A percentile compares a stretch with the other conserved stretches of the same genome.
phyloP scores from a whole-genome alignment of 2,888 invertebrate species.

The Mimachlamys varia region DNA sequence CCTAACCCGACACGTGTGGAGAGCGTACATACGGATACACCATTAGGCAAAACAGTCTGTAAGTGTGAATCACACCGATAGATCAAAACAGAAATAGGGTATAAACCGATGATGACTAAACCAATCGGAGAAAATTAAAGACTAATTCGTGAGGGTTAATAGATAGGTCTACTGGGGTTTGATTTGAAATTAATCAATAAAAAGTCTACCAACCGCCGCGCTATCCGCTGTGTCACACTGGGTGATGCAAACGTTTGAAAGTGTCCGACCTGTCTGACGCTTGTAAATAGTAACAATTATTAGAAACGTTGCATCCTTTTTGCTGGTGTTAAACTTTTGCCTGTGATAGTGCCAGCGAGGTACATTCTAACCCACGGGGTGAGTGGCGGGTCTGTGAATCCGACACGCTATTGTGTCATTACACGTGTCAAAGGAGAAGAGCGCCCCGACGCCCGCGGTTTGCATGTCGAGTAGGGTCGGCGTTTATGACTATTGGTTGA shows the following conservation, averaged over 20 bases:
- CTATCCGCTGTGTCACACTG: background rate
- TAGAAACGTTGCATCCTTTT: background rate
- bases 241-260: background rate
- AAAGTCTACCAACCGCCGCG: background rate
- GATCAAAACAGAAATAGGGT: background rate
- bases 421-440: background rate
- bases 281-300: background rate
- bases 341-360: background rate
- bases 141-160: background rate
- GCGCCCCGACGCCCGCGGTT: conserved; percentile 11
- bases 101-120: conserved; percentile 16
- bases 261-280: background rate
- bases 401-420: conserved; percentile 17
- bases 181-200: conserved; percentile 32
- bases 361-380: background rate
- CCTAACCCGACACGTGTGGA: background rate
- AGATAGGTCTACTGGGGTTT: conserved; percentile 25
- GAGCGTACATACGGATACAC: background rate
- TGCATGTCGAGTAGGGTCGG: conserved; percentile 6
- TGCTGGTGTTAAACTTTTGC: background rate
- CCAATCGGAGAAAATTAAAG: conserved; percentile 32
- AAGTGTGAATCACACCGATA: background rate
- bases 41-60: background rate
- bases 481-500: conserved; percentile 14
- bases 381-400: background rate